phyloP scores from a whole-genome alignment of 2,113 vertebrate species.

The Urocynchramus pylzowi region DNA sequence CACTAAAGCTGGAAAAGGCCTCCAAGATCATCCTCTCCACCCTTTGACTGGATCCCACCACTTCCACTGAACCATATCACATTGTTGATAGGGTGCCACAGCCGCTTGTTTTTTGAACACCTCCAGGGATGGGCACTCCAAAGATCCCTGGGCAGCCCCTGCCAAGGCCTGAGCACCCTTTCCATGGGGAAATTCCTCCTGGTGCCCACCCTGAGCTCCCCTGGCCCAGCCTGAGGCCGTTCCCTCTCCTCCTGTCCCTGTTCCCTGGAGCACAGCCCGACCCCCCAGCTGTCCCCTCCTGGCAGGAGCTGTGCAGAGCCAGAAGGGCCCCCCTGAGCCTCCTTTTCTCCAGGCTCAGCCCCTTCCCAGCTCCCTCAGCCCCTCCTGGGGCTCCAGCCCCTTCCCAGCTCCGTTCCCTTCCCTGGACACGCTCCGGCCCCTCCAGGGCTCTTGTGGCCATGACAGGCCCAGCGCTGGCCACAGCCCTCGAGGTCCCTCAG shows the following conservation, averaged over 20 bases:
- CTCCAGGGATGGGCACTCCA: not conserved
- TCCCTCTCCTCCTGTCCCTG: not conserved
- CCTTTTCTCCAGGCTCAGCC: no score
- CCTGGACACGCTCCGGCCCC: not conserved
- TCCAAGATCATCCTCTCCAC: not conserved
- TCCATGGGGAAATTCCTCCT: not conserved
- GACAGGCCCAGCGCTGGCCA: not conserved
- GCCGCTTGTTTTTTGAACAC: not conserved
- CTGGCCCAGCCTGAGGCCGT: not conserved
- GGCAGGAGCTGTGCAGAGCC: not conserved
- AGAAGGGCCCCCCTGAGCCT: not conserved
- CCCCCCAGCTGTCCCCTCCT: not conserved
- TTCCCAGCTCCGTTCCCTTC: no score
- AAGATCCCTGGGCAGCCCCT: accelerated
- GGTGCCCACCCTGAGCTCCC: accelerated
- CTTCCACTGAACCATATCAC: not conserved
- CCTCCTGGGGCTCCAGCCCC: no score
- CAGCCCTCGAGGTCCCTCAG: not conserved
- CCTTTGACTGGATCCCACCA: not conserved
- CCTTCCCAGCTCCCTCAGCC: no score
- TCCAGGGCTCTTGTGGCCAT: not conserved
- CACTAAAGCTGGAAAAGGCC: not conserved
- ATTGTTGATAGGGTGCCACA: no score
- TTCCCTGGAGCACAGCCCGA: not conserved
- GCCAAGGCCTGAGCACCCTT: accelerated